Base-by-base conservation (phyloP, 2,113 vertebrate genomes). In the Muntiacus reevesi region DNA sequence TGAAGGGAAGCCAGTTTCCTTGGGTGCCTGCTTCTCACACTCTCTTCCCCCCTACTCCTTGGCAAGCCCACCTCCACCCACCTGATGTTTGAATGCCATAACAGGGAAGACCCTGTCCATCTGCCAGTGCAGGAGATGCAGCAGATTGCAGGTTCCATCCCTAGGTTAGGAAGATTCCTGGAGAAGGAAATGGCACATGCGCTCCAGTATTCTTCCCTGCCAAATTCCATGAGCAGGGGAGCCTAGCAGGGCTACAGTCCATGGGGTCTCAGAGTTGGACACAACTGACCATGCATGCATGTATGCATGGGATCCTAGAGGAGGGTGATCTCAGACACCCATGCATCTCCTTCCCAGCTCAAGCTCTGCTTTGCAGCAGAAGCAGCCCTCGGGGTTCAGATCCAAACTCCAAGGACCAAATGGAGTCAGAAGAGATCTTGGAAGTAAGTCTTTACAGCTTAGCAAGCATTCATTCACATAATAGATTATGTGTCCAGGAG, bases 271-370 rank as follows among this genome's bases (percentile, higher is more conserved):
- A 57, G 55, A 57, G 55, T 57, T 25, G 23, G 55, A 57, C 55
- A 25, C 7, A 7, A 57, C 55, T 57, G 55, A 57, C 19, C 55
- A 57, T 25, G 7, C 21, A 57, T 9, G 2, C 55, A 25, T 12
- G 55, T 50, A 50, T 50, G 47, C 55, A 57, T 25, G 19, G 45
- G 28, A 50, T 78, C 54, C 87, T 81, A 78, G 17, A 52, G n/a
- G 28, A 33, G 47, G 74, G 57, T n/a, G 59, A 13, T 2, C 16
- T 45, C 28, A 52, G 82, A 59, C n/a, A 43, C 28, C 36, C 64
- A n/a, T 7, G 0, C 11, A 0, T 28, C 36, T 28, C 19, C 59
- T 57, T 64, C 27, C 47, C 54, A 5, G 15, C 9, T 54, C 64
- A 25, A 43, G 33, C 62, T 81, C 67, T 57, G n/a, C 36, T 43